These are phyloP conservation scores for Buathra laborator DNA, from an alignment of 2,888 invertebrate genomes.

Conservation along the genomic window DNA sequence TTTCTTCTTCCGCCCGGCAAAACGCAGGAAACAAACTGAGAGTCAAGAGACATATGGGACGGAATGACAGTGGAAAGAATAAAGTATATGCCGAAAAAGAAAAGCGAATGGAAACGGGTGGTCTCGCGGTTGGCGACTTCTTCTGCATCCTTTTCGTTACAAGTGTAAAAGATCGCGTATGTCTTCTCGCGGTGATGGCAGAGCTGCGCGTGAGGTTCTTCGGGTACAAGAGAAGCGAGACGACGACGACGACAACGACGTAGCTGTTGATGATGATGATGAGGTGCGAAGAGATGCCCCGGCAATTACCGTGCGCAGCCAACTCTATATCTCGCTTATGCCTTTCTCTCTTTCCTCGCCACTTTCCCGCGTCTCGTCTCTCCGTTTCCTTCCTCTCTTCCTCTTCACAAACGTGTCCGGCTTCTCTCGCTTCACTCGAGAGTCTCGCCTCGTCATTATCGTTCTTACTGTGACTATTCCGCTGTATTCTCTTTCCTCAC, in stretches of 20 bases:
- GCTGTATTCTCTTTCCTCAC: slow-evolving; percentile 46
- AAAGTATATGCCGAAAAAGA: slow-evolving; percentile 53
- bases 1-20: slow-evolving; percentile 13
- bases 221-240: slow-evolving; percentile 46
- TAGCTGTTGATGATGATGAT: slow-evolving; percentile 84
- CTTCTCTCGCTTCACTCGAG: slow-evolving; percentile 57
- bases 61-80: slow-evolving; percentile 50
- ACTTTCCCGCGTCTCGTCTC: slow-evolving; percentile 45
- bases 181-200: slow-evolving; percentile 18
- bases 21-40: slow-evolving; percentile 10
- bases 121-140: slow-evolving; percentile 45
- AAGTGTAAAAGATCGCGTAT: slow-evolving; percentile 40
- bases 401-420: slow-evolving; percentile 55
- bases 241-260: slow-evolving; percentile 76
- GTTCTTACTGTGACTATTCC: slow-evolving; percentile 69
- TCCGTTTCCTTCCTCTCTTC: slow-evolving; percentile 69
- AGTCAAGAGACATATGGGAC: slow-evolving; percentile 21
- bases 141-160: slow-evolving; percentile 15
- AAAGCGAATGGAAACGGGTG: slow-evolving; percentile 61
- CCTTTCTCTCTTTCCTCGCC: slow-evolving; percentile 59
- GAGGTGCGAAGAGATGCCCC: slow-evolving; percentile 85
- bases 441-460: slow-evolving; percentile 76
- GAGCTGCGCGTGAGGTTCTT: slow-evolving; percentile 20
- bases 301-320: slow-evolving; percentile 81
- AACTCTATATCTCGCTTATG: slow-evolving; percentile 66